These are phyloP conservation scores for Branchipolynoe longqiensis DNA, from an alignment of 2,888 invertebrate genomes.

Conservation along the genomic window DNA sequence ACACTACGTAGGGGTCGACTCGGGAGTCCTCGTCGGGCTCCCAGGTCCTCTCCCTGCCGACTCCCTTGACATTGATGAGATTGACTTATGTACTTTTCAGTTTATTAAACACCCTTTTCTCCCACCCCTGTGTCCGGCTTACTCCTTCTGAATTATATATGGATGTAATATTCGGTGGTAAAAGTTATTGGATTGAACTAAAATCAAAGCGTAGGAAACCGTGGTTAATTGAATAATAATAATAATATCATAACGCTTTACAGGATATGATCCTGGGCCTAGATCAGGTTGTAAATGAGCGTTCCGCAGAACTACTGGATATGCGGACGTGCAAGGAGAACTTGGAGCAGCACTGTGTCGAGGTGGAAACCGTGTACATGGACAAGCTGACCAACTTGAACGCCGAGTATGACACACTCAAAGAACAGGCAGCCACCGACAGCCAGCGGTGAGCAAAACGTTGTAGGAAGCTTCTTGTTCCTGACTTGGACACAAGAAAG, in stretches of 20 bases:
- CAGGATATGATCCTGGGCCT: constrained; percentile 41
- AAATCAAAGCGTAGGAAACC: no score
- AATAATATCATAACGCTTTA: background rate
- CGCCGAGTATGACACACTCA: constrained; percentile 6
- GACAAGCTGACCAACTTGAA: constrained; percentile 54
- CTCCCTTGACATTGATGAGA: no score
- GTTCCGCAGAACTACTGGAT: constrained; percentile 43
- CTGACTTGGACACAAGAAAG: background rate
- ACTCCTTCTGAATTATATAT: no score
- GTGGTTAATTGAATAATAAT: no score
- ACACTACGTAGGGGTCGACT: no score
- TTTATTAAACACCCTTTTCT: no score
- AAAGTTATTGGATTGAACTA: no score
- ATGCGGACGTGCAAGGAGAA: constrained; percentile 54
- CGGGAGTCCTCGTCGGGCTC: no score
- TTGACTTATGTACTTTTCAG: no score
- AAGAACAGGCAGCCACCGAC: constrained; percentile 2
- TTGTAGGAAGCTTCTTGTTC: background rate
- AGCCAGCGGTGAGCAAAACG: background rate
- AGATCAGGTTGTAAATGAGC: constrained; percentile 41
- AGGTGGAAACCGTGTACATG: constrained; percentile 58
- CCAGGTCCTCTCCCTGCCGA: no score
- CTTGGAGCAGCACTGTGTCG: constrained; percentile 48
- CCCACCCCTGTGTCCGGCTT: no score
- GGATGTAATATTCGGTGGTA: no score